Conservation (phyloP, 2,797 vertebrate genomes). For the Propithecus deckenii region DNA sequence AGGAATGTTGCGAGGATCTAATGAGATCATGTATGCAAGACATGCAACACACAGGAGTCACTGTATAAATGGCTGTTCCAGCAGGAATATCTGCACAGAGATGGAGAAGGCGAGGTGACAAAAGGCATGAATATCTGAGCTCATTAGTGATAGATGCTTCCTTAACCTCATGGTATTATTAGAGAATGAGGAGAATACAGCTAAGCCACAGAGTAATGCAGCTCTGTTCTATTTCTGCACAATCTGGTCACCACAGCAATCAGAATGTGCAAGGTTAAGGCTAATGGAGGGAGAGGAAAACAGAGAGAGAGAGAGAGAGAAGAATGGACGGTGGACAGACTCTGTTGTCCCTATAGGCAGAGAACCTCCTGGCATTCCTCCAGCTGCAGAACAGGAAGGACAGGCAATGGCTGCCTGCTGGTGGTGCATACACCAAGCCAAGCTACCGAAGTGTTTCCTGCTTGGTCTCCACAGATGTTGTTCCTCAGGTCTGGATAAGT, state of each 20-base stretch:
- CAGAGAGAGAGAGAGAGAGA: not conserved
- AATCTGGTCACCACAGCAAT: not conserved
- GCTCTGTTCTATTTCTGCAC: conserved; percentile 9
- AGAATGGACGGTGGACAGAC: not conserved
- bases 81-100: not conserved
- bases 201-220: not conserved
- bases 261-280: not conserved
- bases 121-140: not conserved
- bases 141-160: not conserved
- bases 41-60: not conserved
- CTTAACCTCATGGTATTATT: not conserved
- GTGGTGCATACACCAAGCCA: not conserved
- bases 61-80: not conserved
- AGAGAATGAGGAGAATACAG: not conserved
- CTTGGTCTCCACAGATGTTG: not conserved
- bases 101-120: not conserved
- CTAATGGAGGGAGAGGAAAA: not conserved
- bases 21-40: not conserved
- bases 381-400: not conserved
- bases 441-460: not conserved
- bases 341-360: not conserved
- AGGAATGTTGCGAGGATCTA: not conserved
- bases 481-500: not conserved
- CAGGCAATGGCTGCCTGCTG: not conserved
- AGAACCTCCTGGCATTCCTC: not conserved